These are phyloP conservation scores for Psammodynastes pulverulentus DNA, from an alignment of 2,113 vertebrate species.

Conservation along the genomic window DNA sequence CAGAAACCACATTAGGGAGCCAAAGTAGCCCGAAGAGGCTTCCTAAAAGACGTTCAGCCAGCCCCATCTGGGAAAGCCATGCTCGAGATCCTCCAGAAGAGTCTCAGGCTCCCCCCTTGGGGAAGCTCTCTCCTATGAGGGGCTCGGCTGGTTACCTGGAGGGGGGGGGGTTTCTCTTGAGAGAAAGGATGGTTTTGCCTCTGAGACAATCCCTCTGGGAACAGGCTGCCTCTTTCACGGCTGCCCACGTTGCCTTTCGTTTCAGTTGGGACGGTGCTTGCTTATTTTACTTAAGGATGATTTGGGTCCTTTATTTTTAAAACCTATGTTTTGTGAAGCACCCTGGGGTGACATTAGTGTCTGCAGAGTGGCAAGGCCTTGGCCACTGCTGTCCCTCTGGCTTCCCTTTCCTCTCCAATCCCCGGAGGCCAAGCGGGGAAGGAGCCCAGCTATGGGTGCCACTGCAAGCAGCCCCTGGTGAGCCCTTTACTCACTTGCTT, in stretches of 20 bases:
- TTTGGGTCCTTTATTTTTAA: neutral
- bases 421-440: neutral
- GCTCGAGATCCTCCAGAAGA: neutral
- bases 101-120: neutral
- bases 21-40: neutral
- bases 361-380: neutral
- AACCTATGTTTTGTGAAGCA: neutral
- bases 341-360: neutral
- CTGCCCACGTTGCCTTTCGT: neutral
- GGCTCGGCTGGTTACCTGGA: neutral
- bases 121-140: neutral
- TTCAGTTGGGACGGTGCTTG: neutral
- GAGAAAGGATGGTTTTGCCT: neutral
- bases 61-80: neutral
- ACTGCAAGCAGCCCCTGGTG: neutral
- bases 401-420: neutral
- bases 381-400: neutral
- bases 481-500: conserved; percentile 80
- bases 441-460: neutral
- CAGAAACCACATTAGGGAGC: conserved; percentile 35
- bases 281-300: neutral
- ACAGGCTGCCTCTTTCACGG: neutral
- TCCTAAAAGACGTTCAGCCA: neutral
- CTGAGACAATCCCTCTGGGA: neutral
- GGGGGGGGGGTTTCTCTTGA: neutral